phyloP scores from a whole-genome alignment of 2,797 vertebrate species.

The Podarcis lilfordi region DNA sequence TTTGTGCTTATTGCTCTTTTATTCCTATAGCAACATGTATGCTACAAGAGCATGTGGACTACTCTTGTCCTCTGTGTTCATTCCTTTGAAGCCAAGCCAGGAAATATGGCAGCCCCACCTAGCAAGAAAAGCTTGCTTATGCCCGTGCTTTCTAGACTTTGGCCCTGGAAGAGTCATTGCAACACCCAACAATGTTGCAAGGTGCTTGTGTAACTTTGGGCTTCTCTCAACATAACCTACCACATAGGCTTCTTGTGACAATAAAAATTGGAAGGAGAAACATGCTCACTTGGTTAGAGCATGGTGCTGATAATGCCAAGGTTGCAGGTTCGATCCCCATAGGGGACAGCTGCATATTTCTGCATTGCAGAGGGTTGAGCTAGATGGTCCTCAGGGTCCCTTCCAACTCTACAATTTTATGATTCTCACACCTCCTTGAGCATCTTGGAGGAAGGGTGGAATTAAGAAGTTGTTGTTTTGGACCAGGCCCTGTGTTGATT shows the following conservation, averaged over 20 bases:
- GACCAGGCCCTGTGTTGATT: neutral
- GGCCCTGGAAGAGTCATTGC: neutral
- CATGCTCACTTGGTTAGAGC: too few species aligned
- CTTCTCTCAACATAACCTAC: neutral
- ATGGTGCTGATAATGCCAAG: too few species aligned
- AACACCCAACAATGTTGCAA: neutral
- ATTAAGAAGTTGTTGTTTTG: neutral
- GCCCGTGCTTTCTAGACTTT: neutral
- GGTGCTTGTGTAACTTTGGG: neutral
- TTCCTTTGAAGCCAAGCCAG: neutral
- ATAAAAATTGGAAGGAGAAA: too few species aligned
- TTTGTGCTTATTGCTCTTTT: neutral
- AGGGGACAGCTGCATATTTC: too few species aligned
- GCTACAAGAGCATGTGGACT: neutral
- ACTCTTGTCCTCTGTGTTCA: neutral
- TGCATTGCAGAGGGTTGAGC: too few species aligned
- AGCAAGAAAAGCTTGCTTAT: neutral
- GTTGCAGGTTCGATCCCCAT: too few species aligned
- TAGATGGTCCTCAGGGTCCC: too few species aligned
- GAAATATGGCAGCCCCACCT: neutral
- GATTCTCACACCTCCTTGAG: too few species aligned
- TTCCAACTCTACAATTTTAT: too few species aligned
- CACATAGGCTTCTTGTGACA: too few species aligned
- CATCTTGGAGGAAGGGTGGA: too few species aligned
- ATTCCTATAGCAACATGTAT: neutral